Conservation (phyloP, 1,140 invertebrate species). For the Gonioctena quinquepunctata region DNA sequence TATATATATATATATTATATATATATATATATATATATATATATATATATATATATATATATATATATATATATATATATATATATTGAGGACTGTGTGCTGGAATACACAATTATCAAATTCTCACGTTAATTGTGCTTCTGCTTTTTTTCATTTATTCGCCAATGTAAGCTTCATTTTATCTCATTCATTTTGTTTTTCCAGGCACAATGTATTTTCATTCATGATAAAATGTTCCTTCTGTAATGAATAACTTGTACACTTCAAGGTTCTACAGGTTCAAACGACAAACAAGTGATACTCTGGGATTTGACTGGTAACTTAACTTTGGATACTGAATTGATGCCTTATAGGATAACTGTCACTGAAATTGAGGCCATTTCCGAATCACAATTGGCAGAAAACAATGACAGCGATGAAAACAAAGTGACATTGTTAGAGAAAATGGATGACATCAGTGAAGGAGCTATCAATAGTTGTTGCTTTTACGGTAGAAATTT, state of each 20-base stretch:
- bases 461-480: slow-evolving; percentile 63
- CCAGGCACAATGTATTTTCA: too few species aligned
- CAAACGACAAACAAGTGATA: slow-evolving; percentile 72
- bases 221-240: background rate
- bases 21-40: too few species aligned
- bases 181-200: too few species aligned
- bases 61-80: too few species aligned
- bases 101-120: too few species aligned
- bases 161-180: too few species aligned
- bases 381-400: slow-evolving; percentile 57
- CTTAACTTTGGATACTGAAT: slow-evolving; percentile 57
- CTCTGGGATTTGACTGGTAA: slow-evolving; percentile 66
- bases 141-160: too few species aligned
- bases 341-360: slow-evolving; percentile 41
- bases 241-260: background rate
- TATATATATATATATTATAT: too few species aligned
- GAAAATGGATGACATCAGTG: slow-evolving; percentile 59
- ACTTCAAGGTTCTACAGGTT: slow-evolving; percentile 58
- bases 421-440: slow-evolving; percentile 58
- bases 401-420: slow-evolving; percentile 53
- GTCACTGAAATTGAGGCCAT: slow-evolving; percentile 26
- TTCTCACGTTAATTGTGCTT: too few species aligned
- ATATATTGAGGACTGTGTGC: too few species aligned
- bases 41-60: too few species aligned
- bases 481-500: slow-evolving; percentile 58